phyloP scores from a whole-genome alignment of 2,888 invertebrate genomes.

The Ceriagrion tenellum region DNA sequence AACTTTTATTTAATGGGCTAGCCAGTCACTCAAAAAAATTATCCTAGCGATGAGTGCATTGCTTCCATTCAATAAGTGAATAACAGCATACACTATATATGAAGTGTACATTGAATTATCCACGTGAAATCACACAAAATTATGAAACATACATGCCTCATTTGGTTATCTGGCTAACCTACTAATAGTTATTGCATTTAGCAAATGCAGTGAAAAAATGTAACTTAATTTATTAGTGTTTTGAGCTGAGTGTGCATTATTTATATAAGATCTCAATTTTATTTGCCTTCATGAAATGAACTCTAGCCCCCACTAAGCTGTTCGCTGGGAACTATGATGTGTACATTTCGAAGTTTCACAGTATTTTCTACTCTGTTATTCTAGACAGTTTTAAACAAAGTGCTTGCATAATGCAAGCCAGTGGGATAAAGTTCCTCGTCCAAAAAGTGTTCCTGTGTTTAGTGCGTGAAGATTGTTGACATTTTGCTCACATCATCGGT shows the following conservation, averaged over 20 bases:
- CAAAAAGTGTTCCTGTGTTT: slow-evolving; percentile 61
- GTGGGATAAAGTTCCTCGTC: slow-evolving; percentile 26
- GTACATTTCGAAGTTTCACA: background rate
- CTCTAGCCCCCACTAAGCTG: background rate
- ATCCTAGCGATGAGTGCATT: too few species aligned
- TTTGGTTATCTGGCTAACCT: background rate
- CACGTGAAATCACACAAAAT: background rate
- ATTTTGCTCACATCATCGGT: slow-evolving; percentile 41
- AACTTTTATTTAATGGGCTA: background rate
- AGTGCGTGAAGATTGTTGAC: background rate
- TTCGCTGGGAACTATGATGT: background rate
- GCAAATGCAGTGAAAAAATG: background rate
- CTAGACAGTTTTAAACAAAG: background rate
- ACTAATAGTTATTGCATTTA: background rate
- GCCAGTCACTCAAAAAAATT: background rate
- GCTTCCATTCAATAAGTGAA: too few species aligned
- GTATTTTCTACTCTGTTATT: slow-evolving; percentile 19
- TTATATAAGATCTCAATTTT: slow-evolving; percentile 14
- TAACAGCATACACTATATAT: too few species aligned
- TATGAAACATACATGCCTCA: too few species aligned
- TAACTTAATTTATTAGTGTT: background rate
- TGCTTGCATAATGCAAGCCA: background rate
- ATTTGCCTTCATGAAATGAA: background rate
- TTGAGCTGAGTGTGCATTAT: background rate
- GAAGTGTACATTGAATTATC: background rate